Evolutionary conservation across 53 echinoderm and acorn worm species (phyloP), one percentile per base, ranked within the genome.

Genomic region (Holothuria leucospilota): DNA sequence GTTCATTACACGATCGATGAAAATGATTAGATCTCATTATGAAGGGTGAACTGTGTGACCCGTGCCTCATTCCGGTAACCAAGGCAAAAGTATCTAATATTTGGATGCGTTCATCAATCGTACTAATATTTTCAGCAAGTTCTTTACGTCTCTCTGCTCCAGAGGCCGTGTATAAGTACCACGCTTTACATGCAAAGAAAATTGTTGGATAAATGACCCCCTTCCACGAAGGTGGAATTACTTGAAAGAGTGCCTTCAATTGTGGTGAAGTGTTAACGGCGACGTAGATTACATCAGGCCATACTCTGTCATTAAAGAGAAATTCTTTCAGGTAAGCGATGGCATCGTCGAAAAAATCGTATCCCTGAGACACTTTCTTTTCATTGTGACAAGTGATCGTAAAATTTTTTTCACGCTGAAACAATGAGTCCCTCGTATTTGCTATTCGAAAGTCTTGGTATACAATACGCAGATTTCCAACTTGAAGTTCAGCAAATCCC

Each of bases 381-480:
- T 74, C 41, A 39, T 74, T 20, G 46, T 74, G 75, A 41, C 75
- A 74, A n/a, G 75, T 74, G 39, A 74, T 16, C 20, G 39, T 74
- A 6, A 74, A 41, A 74, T 6, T 6, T 20, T 2, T 20, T 20
- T 16, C 42, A 39, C 25, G 20, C 18, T 18, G 42, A 9, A 42
- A 13, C 18, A 20, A 11, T 34, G 11, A 20, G 13, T 16, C 13
- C 6, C 11, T 12, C 18, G 51, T n/a, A 21, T 8, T 24, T 10
- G 23, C 51, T 20, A 75, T 49, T 5, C 77, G 77, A 75, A 75
- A 75, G n/a, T n/a, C n/a, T n/a, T n/a, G n/a, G n/a, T n/a, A n/a
- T n/a, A n/a, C n/a, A n/a, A n/a, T n/a, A n/a, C 21, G 42, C 21
- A 75, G 41, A 10, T 49, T 75, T 23, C 77, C 77, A 42, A 75